Evolutionary conservation across 2,888 invertebrate genomes (phyloP), one percentile per base, ranked within the genome.

Genomic region (Hipparchia semele): DNA sequence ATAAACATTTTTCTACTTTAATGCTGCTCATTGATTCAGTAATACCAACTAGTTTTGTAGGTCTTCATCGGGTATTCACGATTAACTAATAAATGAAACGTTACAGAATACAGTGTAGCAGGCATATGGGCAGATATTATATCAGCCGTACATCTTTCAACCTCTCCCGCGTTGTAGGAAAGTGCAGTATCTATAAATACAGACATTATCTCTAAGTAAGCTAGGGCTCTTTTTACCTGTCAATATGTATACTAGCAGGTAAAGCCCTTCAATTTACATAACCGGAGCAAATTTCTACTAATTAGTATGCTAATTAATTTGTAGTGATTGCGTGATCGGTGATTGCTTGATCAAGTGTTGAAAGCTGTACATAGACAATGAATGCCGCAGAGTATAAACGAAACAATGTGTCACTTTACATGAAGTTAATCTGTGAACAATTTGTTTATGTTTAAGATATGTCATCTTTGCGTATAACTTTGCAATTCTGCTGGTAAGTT

Each of bases 271-370:
- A 68, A 71, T 68, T 61, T 71, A 71, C 70, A 72, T 75, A 75
- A 75, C 68, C 70, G 70, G 69, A 74, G 68, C 61, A 70, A 76
- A 75, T 75, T 80, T 78, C 77, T 78, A 72, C 78, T 79, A 79
- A 74, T 83, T 12, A 33, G 6, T 65, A 86, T 85, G 84, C 77
- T 84, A 86, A 87, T 87, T 84, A 80, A 83, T 82, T 80, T 82
- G 70, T 73, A 75, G 70, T 65, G 77, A 80, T 84, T 82, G 81
- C 82, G 76, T 79, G 78, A 80, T 76, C 77, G 75, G 75, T 79
- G 78, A 80, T 76, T 76, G 75, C 77, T 77, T 70, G 77, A 75
- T 76, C 78, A 73, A 80, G 72, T 76, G 68, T 67, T 76, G 73
- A 75, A 75, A 73, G 65, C 84, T 85, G 79, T 79, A 80, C 82